phyloP scores from a whole-genome alignment of 2,888 invertebrate genomes.

The Branchipolynoe longqiensis region DNA sequence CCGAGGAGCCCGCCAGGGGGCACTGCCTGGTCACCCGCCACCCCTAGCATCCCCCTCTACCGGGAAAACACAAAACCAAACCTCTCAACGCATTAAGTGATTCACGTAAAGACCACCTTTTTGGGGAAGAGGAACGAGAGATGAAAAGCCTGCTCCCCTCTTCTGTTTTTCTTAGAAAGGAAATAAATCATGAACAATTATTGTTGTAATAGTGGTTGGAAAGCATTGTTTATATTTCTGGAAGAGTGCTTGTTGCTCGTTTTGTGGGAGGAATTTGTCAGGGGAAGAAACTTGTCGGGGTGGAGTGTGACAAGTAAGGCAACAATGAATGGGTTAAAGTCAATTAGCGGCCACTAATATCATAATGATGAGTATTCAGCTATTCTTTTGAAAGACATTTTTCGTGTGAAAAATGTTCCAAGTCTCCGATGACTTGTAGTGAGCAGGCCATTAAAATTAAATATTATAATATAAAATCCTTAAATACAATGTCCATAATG shows the following conservation, averaged over 20 bases:
- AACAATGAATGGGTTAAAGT: constrained; percentile 19
- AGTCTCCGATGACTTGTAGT: no score
- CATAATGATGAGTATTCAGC: background rate
- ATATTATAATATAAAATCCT: no score
- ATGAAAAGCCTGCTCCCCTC: constrained; percentile 37
- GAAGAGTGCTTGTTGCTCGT: background rate
- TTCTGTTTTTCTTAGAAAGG: constrained; percentile 7
- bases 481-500: no score
- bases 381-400: constrained; percentile 1
- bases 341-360: constrained; percentile 24
- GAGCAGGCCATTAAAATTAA: no score
- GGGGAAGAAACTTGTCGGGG: background rate
- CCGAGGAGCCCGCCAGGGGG: constrained; percentile 3
- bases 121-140: background rate
- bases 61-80: constrained; percentile 40
- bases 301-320: background rate
- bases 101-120: background rate
- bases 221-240: constrained; percentile 36
- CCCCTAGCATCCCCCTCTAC: constrained; percentile 35
- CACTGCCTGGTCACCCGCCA: constrained; percentile 24
- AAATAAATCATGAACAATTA: constrained; percentile 26
- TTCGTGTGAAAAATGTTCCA: no score
- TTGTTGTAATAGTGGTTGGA: constrained; percentile 41
- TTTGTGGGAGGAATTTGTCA: no score
- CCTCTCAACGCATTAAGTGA: constrained; percentile 42